phyloP scores from a whole-genome alignment of 1,140 invertebrate species.

The Eriosoma lanigerum region DNA sequence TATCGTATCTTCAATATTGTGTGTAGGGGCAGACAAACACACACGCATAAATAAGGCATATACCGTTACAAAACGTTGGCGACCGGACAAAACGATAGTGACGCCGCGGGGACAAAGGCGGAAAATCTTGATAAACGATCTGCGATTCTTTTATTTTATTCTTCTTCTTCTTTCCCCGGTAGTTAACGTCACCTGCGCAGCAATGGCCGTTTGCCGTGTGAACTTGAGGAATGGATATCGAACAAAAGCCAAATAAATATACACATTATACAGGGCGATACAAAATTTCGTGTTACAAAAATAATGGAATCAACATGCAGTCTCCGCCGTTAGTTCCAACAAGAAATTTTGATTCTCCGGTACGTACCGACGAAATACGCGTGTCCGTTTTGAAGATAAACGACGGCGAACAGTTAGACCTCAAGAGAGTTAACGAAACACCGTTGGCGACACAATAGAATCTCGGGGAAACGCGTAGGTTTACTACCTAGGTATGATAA shows the following conservation, averaged over 20 bases:
- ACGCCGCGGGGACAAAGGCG: conserved; percentile 35
- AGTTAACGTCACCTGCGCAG: background rate
- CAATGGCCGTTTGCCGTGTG: conserved; percentile 11
- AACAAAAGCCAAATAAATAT: conserved; percentile 14
- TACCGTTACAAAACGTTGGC: conserved; percentile 38
- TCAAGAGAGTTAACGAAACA: background rate
- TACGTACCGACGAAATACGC: background rate
- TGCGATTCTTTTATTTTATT: conserved; percentile 25
- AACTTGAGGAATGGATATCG: background rate
- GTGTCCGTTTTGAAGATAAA: conserved; percentile 1
- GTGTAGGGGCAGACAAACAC: too few species aligned
- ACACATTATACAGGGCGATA: background rate
- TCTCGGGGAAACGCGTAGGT: too few species aligned
- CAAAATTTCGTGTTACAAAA: too few species aligned
- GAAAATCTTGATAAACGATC: conserved; percentile 48
- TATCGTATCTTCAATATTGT: too few species aligned
- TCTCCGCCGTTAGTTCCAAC: too few species aligned
- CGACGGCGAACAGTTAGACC: background rate
- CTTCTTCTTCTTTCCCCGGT: background rate
- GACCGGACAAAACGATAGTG: conserved; percentile 30
- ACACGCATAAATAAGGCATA: too few species aligned
- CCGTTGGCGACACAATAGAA: too few species aligned
- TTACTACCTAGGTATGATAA: too few species aligned
- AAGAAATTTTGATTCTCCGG: too few species aligned
- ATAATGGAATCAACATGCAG: too few species aligned